Evolutionary conservation across 2,888 invertebrate species (phyloP).

Genomic region (Xestoiulus laeticollis): DNA sequence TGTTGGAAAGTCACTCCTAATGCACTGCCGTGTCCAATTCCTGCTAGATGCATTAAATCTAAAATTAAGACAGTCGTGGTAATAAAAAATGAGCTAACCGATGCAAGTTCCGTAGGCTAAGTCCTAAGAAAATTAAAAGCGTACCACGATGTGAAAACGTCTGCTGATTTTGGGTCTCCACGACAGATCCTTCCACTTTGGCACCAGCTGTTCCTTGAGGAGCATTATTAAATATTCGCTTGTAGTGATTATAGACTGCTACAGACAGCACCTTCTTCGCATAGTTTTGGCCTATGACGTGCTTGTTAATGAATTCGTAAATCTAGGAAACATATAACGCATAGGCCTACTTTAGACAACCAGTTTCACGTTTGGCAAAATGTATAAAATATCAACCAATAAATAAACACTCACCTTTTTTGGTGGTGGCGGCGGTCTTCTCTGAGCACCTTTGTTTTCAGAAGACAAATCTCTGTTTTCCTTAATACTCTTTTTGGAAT

Average conservation of each 20-base stretch:
- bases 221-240: conserved; percentile 94
- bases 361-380: neutral
- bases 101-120: conserved; percentile 38
- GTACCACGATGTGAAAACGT: conserved; percentile 79
- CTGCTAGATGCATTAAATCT: conserved; percentile 88
- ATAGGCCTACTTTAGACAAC: neutral
- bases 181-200: conserved; percentile 52
- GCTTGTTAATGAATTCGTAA: conserved; percentile 93
- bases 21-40: conserved; percentile 75
- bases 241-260: conserved; percentile 99
- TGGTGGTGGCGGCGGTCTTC: conserved; percentile 86
- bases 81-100: conserved; percentile 51
- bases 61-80: conserved; percentile 58
- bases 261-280: conserved; percentile 98
- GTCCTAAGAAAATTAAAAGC: conserved; percentile 52
- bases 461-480: conserved; percentile 73
- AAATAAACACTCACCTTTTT: conserved; percentile 73
- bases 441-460: conserved; percentile 65
- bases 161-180: conserved; percentile 70
- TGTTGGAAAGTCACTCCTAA: conserved; percentile 66
- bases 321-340: conserved; percentile 70
- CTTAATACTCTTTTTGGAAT: conserved; percentile 85
- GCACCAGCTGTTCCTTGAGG: conserved; percentile 58
- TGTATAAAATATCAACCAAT: neutral
- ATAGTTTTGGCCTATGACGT: conserved; percentile 96